A percentile compares a stretch with the other conserved stretches of the same genome.
These are phyloP conservation scores for Australoheros scitulus DNA, from an alignment of 2,113 vertebrate genomes.

Conservation along the genomic window DNA sequence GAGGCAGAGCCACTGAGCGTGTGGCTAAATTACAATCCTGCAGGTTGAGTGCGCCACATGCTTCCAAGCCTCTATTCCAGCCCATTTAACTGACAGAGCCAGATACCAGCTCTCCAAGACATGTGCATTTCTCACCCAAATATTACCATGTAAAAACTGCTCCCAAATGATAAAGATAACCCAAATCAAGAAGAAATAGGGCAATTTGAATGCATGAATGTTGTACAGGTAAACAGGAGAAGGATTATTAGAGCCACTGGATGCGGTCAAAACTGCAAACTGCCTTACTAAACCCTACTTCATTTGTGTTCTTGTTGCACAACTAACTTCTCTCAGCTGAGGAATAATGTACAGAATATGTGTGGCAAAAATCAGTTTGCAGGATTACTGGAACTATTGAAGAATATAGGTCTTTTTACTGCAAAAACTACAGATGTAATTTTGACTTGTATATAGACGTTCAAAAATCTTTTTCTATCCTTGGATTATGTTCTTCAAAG, in stretches of 20 bases:
- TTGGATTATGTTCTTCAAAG: accelerated
- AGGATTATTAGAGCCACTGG: neutral
- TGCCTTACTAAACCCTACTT: neutral
- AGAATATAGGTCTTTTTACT: too few relatives aligned
- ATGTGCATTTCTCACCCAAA: slow-evolving; percentile 21
- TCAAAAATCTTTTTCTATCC: neutral
- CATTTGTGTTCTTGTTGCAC: neutral
- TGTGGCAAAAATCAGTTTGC: neutral
- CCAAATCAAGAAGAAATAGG: neutral
- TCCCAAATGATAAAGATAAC: neutral
- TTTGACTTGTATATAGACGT: neutral
- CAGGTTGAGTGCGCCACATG: slow-evolving; percentile 53
- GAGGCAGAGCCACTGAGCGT: slow-evolving; percentile 47
- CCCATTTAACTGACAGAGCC: slow-evolving; percentile 50
- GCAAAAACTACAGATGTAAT: neutral
- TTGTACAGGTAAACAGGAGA: neutral
- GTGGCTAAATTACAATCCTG: slow-evolving; percentile 63
- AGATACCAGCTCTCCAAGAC: neutral
- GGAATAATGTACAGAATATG: neutral
- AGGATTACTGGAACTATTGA: neutral
- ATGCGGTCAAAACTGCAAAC: neutral
- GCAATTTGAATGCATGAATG: neutral
- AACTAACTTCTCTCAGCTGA: neutral
- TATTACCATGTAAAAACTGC: slow-evolving; percentile 3
- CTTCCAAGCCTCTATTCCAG: slow-evolving; percentile 45